phyloP scores from a whole-genome alignment of 2,113 vertebrate genomes.

The Peromyscus californicus region DNA sequence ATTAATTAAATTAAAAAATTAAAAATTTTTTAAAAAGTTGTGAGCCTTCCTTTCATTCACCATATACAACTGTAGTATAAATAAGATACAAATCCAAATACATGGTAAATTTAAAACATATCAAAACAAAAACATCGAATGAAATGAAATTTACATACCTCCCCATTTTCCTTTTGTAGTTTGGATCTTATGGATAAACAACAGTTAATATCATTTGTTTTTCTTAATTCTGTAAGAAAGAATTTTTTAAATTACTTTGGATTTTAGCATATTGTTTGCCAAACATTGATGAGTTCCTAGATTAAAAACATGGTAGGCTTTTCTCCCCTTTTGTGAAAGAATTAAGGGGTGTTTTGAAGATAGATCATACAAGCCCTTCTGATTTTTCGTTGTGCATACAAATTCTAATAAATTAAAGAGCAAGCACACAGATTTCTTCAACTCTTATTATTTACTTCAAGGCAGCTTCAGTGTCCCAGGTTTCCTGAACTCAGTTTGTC shows the following conservation, averaged over 20 bases:
- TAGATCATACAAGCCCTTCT: background rate
- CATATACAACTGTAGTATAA: background rate
- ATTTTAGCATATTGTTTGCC: background rate
- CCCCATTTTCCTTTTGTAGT: conserved; percentile 93
- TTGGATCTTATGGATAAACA: conserved; percentile 94
- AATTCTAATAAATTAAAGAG: background rate
- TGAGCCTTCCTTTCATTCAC: background rate
- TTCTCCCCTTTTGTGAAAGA: background rate
- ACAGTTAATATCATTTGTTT: conserved; percentile 92
- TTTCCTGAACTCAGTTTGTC: conserved; percentile 11
- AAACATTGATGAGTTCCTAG: background rate
- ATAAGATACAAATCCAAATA: background rate
- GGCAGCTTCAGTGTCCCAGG: background rate
- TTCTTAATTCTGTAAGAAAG: conserved; percentile 90
- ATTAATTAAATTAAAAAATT: too few species aligned
- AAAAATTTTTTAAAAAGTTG: too few species aligned
- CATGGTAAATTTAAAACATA: background rate
- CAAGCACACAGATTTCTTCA: background rate
- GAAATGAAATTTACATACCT: conserved; percentile 86
- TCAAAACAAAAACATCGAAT: background rate
- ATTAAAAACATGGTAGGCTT: background rate
- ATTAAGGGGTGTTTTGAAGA: conserved; percentile 25
- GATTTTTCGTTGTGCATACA: background rate
- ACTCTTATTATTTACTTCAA: background rate
- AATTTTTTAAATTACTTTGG: conserved; percentile 63